These are phyloP conservation scores for Diadophis punctatus DNA, from an alignment of 2,113 vertebrate species.

Conservation along the genomic window DNA sequence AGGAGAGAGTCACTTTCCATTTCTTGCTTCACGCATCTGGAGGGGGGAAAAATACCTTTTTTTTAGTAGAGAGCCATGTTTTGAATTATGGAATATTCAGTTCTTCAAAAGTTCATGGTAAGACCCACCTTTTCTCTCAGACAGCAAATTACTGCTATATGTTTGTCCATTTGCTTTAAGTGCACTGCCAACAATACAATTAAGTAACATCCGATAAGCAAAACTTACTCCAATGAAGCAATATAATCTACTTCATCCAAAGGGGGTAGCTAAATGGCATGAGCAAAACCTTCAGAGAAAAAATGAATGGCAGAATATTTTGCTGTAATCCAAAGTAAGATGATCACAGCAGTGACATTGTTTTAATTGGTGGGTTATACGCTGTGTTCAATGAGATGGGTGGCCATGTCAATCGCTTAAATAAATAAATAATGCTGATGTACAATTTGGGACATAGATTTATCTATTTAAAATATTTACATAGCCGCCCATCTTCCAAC, in stretches of 20 bases:
- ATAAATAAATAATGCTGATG: not conserved
- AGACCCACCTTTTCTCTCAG: not conserved
- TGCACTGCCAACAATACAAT: constrained; percentile 1
- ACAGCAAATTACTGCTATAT: not conserved
- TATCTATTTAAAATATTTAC: not conserved
- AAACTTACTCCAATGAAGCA: not conserved
- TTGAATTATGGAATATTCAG: not conserved
- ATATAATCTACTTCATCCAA: not conserved
- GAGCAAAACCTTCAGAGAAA: not conserved
- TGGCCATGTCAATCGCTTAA: not conserved
- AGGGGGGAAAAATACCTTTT: not conserved
- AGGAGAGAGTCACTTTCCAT: constrained; percentile 78
- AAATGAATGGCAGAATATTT: not conserved
- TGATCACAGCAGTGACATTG: not conserved
- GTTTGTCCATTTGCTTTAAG: not conserved
- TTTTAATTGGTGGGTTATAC: not conserved
- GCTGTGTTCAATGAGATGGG: not conserved
- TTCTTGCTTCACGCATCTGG: constrained; percentile 85
- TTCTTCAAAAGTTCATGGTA: not conserved
- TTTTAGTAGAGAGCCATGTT: not conserved
- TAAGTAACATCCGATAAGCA: not conserved
- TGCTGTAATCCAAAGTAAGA: not conserved
- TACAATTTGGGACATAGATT: not conserved
- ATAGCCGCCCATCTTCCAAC: not conserved
- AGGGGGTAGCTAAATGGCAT: not conserved